Base-by-base conservation (phyloP, 2,113 vertebrate species). In the Corynorhinus townsendii region DNA sequence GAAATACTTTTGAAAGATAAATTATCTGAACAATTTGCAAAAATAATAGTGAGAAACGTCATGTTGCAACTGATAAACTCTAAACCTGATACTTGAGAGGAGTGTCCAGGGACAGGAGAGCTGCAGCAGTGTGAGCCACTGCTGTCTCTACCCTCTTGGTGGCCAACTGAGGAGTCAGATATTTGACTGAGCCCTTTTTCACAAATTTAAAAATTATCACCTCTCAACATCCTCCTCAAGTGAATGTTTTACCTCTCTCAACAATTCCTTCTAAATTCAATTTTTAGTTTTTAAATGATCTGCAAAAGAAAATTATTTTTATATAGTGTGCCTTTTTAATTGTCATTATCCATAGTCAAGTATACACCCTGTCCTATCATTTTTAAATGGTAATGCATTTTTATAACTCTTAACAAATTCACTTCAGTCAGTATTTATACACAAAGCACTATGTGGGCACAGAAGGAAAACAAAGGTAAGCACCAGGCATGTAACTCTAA, bases 171-270 rank as follows among this genome's bases (percentile, higher is more conserved):
- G 52, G 33, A 75, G 68, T 94, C 81, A 62, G 14, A 69, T 54
- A 81, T 56, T 87, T 93, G 81, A 93, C 54, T 93, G 52, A 90
- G 93, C 68, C 82, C 68, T 93, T 93, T 75, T 91, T 76, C 76
- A 76, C 12, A 54, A 62, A 54, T 95, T 92, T 85, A 83, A 86
- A 95, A 95, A 93, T 79, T 26, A 56, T 68, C 68, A 17, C 92
- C 85, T 91, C 47, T 94, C 43, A 81, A 92, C 77, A 83, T 93
- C 87, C 54, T 94, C 38, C 69, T 54, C 38, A 86, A 71, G 52
- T 94, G 69, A 94, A n/a, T 54, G n/a, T 89, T 87, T 69, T 47
- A 73, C 24, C n/a, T 91, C 54, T 79, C 40, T 95, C 38, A 75
- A 45, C 35, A 88, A 28, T 88, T 90, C 38, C 47, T 95, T 86